Percentiles rank a stretch among this genome's conserved stretches.
Conservation (phyloP, 2,888 invertebrate genomes). For the Phaedon cochleariae region DNA sequence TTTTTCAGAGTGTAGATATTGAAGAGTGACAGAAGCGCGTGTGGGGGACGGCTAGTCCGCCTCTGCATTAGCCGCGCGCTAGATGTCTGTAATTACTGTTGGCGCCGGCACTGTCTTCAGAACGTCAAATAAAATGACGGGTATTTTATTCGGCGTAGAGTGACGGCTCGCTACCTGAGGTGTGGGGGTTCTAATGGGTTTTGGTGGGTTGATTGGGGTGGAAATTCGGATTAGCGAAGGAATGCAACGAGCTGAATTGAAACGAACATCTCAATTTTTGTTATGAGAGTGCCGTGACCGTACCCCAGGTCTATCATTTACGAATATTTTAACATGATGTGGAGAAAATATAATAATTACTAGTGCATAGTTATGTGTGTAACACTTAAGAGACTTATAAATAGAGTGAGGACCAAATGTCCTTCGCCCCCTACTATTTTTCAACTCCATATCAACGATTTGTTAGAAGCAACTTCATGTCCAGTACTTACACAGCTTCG, state of each 20-base stretch:
- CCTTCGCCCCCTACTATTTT: no score
- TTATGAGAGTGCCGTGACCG: background rate
- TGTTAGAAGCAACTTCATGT: no score
- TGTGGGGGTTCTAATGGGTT: conserved; percentile 17
- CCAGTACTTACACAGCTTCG: no score
- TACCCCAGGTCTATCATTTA: no score
- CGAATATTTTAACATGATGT: no score
- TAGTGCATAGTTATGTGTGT: no score
- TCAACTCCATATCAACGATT: no score
- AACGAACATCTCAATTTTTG: background rate
- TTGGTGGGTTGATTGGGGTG: background rate
- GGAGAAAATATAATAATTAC: no score
- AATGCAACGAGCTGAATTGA: conserved; percentile 1
- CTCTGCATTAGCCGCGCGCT: conserved; percentile 51
- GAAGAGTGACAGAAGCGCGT: conserved; percentile 46
- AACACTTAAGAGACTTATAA: no score
- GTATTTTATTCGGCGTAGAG: conserved; percentile 6
- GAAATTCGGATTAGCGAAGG: background rate
- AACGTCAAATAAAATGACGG: conserved; percentile 41
- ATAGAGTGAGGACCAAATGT: no score
- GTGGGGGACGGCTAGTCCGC: conserved; percentile 49
- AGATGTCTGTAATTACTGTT: conserved; percentile 50
- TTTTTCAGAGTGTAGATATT: background rate
- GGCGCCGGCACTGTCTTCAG: conserved; percentile 50
- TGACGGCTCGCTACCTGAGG: conserved; percentile 16